phyloP scores from a whole-genome alignment of 1,140 invertebrate genomes.

The Drosophila pruinosa region DNA sequence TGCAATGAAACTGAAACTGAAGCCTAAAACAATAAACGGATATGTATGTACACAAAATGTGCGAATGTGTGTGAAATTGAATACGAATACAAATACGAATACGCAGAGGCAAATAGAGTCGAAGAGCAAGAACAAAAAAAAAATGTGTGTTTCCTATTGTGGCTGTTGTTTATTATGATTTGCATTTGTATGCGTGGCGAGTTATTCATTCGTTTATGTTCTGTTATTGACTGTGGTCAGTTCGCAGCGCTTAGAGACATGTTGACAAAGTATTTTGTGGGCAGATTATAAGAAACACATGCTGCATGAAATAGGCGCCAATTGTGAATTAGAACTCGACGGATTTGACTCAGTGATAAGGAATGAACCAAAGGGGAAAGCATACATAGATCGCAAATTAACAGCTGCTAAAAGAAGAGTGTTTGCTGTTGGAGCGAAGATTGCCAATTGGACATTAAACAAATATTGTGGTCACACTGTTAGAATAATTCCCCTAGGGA shows the following conservation, averaged over 20 bases:
- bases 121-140: slow-evolving; percentile 20
- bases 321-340: neutral
- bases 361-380: neutral
- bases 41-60: neutral
- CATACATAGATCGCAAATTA: too few relatives aligned
- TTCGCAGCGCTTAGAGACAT: neutral
- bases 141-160: slow-evolving; percentile 16
- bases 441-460: neutral
- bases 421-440: too few relatives aligned
- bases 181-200: neutral
- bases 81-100: neutral
- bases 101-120: slow-evolving; percentile 4
- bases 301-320: neutral
- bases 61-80: neutral
- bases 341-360: neutral
- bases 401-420: too few relatives aligned
- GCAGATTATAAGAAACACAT: neutral
- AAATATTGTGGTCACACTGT: neutral
- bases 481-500: neutral
- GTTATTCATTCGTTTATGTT: slow-evolving; percentile 29
- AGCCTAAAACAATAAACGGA: neutral
- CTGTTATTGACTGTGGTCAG: slow-evolving; percentile 32
- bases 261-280: neutral
- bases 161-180: slow-evolving; percentile 32
- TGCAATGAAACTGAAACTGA: neutral